These are phyloP conservation scores for Embidobia sp. DNA, from an alignment of 2,888 invertebrate species.

Conservation along the genomic window DNA sequence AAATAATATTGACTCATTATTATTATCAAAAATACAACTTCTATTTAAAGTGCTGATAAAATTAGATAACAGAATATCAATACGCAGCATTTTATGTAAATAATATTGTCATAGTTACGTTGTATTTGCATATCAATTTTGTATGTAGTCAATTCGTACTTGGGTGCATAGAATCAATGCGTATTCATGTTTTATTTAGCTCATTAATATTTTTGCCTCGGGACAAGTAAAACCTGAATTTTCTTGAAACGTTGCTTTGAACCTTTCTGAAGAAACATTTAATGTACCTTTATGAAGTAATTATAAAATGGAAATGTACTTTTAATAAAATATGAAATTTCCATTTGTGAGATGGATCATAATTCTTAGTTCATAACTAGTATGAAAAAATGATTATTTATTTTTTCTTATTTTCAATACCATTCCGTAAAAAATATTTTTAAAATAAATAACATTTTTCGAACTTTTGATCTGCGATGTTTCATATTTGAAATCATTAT, in stretches of 20 bases:
- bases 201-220: slow-evolving; percentile 37
- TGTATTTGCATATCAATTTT: slow-evolving; percentile 24
- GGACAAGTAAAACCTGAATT: slow-evolving; percentile 42
- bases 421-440: too few species aligned
- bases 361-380: too few species aligned
- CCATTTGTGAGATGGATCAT: too few species aligned
- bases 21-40: too few species aligned
- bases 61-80: neutral
- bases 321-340: slow-evolving; percentile 14
- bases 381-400: too few species aligned
- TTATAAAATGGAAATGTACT: slow-evolving; percentile 21
- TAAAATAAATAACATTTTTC: too few species aligned
- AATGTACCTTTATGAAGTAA: slow-evolving; percentile 16
- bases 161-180: slow-evolving; percentile 33
- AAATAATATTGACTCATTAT: too few species aligned
- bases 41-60: too few species aligned
- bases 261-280: slow-evolving; percentile 18
- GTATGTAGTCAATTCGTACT: slow-evolving; percentile 18
- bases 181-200: slow-evolving; percentile 41
- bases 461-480: too few species aligned
- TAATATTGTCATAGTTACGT: neutral
- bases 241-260: slow-evolving; percentile 16
- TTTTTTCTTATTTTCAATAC: too few species aligned
- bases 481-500: too few species aligned
- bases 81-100: slow-evolving; percentile 15